Base-by-base conservation (phyloP, 2,888 invertebrate genomes). In the Orthosia gothica region DNA sequence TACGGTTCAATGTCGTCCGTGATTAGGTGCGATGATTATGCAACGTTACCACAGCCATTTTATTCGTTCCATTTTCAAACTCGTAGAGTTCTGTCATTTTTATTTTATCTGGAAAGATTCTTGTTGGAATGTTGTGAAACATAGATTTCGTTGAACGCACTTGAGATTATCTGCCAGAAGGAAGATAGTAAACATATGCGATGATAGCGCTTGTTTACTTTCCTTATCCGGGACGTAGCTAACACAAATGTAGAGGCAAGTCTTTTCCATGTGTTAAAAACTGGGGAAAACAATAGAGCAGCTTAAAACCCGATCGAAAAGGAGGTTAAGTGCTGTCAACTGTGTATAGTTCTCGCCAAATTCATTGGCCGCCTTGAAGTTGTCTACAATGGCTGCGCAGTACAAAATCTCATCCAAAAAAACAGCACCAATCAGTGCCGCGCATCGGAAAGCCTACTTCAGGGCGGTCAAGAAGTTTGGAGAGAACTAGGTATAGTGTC, bases 11-110 rank as follows among this genome's bases (percentile, higher is more conserved):
- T 86, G 86, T 84, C 84, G 84, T 71, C 79, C 72, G 79, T 82
- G 84, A 87, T 87, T 82, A 83, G 79, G 77, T 82, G 82, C 75
- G 79, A 81, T 79, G 81, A 83, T 89, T 89, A 87, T 86, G 88
- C 87, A 88, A 88, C 65, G 75, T 78, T 68, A 80, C 74, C 75
- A 69, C 70, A 50, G 76, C 82, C 76, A 81, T 85, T 79, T 86
- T 74, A 84, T 73, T 76, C 71, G 50, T 70, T 73, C 55, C 64
- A 63, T 47, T 70, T 82, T 76, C 61, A 58, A 74, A 73, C 45
- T 68, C 5, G 18, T 11, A n/a, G 23, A 58, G 15, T 58, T 59
- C 20, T 70, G 32, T 57, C 11, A 49, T 54, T 69, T 18, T 57
- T 9, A 49, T 54, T 69, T 18, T 50, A 32, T 57, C 40, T 63